Percentiles rank a stretch among this genome's conserved stretches.
These are phyloP conservation scores for Drosophila demipolita DNA, from an alignment of 2,888 invertebrate genomes.

Conservation along the genomic window DNA sequence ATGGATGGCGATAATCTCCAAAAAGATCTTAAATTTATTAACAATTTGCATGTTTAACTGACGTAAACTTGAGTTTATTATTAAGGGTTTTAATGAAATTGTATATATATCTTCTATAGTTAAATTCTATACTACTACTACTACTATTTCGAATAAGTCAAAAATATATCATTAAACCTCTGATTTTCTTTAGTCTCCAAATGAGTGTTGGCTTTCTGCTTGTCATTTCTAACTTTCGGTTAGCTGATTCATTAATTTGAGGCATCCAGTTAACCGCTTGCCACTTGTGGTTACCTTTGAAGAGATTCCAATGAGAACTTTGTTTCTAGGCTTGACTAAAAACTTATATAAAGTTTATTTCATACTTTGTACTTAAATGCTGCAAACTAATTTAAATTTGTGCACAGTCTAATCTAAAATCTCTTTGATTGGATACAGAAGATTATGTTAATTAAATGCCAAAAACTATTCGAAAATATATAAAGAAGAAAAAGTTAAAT, in stretches of 20 bases:
- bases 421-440: constrained; percentile 30
- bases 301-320: not conserved
- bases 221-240: not conserved
- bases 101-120: not conserved
- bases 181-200: not conserved
- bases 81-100: not conserved
- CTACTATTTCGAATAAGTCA: not conserved
- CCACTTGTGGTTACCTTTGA: constrained; percentile 12
- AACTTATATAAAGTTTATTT: not conserved
- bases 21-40: constrained; percentile 18
- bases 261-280: not conserved
- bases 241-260: constrained; percentile 2
- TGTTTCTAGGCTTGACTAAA: not conserved
- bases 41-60: constrained; percentile 2
- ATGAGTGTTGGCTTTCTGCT: not conserved
- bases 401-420: constrained; percentile 1
- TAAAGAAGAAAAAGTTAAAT: constrained; percentile 18
- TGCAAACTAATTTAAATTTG: not conserved
- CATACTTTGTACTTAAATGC: not conserved
- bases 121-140: not conserved
- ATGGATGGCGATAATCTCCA: constrained; percentile 12
- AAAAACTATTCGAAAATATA: constrained; percentile 39
- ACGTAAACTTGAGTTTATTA: constrained; percentile 7
- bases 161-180: not conserved
- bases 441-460: constrained; percentile 61